phyloP scores from a whole-genome alignment of 2,797 vertebrate genomes.

The Lepidocolaptes lacrymiger region DNA sequence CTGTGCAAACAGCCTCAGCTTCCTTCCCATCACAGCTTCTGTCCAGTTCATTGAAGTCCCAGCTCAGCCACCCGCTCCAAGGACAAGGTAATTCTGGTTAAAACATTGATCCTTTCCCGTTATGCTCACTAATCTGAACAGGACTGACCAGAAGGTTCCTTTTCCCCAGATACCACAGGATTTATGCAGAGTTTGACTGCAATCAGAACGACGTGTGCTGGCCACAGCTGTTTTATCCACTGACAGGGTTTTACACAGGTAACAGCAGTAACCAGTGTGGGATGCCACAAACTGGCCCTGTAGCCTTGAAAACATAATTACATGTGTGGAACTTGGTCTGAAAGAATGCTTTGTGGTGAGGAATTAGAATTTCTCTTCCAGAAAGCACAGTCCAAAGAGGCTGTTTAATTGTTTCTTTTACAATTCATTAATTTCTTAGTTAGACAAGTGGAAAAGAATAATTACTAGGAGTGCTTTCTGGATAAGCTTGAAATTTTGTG shows the following conservation, averaged over 20 bases:
- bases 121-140: neutral
- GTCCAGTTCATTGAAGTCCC: slow-evolving; percentile 88
- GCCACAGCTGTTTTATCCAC: slow-evolving; percentile 89
- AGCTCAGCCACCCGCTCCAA: slow-evolving; percentile 72
- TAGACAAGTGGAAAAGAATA: neutral
- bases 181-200: slow-evolving; percentile 93
- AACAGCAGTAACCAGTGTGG: neutral
- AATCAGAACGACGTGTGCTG: slow-evolving; percentile 91
- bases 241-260: slow-evolving; percentile 92
- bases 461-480: neutral
- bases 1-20: slow-evolving; percentile 73
- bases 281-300: fast-evolving
- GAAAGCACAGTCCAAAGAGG: neutral
- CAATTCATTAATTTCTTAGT: neutral
- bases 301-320: neutral
- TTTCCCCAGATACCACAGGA: slow-evolving; percentile 85
- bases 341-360: neutral
- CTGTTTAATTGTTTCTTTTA: neutral
- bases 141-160: neutral
- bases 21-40: slow-evolving; percentile 84
- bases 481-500: neutral
- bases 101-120: fast-evolving
- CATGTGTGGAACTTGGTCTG: neutral
- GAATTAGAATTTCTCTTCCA: neutral
- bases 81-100: slow-evolving; percentile 81